Percentiles rank a stretch among this genome's conserved stretches.
Evolutionary conservation across 2,888 invertebrate species (phyloP).

Genomic region (Agonopterix subpropinquella): DNA sequence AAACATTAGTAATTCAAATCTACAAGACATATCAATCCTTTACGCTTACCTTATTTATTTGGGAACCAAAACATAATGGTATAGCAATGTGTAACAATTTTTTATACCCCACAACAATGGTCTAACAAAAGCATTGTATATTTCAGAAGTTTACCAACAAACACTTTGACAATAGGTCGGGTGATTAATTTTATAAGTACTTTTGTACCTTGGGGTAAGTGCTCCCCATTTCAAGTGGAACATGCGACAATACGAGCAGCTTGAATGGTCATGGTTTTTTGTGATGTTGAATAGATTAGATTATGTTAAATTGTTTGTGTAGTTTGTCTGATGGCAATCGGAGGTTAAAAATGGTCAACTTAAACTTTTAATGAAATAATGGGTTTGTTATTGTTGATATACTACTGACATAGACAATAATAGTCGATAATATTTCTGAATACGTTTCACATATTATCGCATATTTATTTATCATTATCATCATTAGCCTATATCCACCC

Average conservation of each 20-base stretch:
- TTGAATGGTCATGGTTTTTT: conserved; percentile 9
- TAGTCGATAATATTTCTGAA: too few relatives aligned
- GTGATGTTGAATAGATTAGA: background rate
- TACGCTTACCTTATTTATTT: conserved; percentile 42
- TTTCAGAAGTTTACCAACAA: conserved; percentile 65
- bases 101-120: conserved; percentile 19
- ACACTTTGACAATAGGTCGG: conserved; percentile 46
- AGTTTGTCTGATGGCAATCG: too few relatives aligned
- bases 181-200: conserved; percentile 66
- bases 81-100: conserved; percentile 27
- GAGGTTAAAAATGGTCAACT: too few relatives aligned
- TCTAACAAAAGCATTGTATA: conserved; percentile 43
- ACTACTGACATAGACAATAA: too few relatives aligned
- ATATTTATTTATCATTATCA: too few relatives aligned
- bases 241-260: conserved; percentile 14
- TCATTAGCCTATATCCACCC: too few relatives aligned
- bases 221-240: conserved; percentile 36
- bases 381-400: too few relatives aligned
- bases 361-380: too few relatives aligned
- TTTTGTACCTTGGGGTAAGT: conserved; percentile 30
- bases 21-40: conserved; percentile 13
- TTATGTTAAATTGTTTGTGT: too few relatives aligned
- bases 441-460: too few relatives aligned
- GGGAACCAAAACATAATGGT: conserved; percentile 32
- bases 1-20: too few relatives aligned